A percentile compares a stretch with the other conserved stretches of the same genome.
These are phyloP conservation scores for Trissonchulus latispiculum DNA, from an alignment of 2,888 invertebrate species.

Conservation along the genomic window DNA sequence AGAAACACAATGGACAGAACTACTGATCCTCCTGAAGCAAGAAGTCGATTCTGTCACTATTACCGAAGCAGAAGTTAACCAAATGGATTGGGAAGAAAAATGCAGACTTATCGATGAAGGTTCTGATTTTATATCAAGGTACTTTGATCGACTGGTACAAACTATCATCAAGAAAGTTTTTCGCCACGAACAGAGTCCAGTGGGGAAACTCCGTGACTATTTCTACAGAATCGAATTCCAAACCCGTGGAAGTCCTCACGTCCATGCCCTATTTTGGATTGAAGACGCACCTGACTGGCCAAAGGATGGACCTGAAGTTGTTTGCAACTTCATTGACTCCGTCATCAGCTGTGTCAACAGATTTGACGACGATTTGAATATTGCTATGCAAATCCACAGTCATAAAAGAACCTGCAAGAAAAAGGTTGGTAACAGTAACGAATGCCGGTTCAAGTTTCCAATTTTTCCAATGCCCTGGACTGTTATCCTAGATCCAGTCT, in stretches of 20 bases:
- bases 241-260: conserved; percentile 3
- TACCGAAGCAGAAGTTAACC: background rate
- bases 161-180: background rate
- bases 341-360: background rate
- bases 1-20: background rate
- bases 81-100: background rate
- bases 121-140: background rate
- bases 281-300: conserved; percentile 1
- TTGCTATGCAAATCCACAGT: conserved; percentile 7
- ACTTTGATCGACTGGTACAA: background rate
- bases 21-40: background rate
- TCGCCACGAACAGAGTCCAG: background rate
- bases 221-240: conserved; percentile 10
- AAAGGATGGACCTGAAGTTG: background rate
- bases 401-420: background rate
- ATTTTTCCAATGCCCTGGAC: background rate
- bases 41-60: background rate
- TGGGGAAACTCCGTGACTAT: conserved; percentile 5
- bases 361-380: background rate
- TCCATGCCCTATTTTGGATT: conserved; percentile 9
- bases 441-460: background rate
- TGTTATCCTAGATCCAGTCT: background rate
- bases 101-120: background rate
- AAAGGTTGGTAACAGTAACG: too few relatives aligned
- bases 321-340: conserved; percentile 3